phyloP scores from a whole-genome alignment of 2,888 invertebrate genomes.

The Drosophila picticornis region DNA sequence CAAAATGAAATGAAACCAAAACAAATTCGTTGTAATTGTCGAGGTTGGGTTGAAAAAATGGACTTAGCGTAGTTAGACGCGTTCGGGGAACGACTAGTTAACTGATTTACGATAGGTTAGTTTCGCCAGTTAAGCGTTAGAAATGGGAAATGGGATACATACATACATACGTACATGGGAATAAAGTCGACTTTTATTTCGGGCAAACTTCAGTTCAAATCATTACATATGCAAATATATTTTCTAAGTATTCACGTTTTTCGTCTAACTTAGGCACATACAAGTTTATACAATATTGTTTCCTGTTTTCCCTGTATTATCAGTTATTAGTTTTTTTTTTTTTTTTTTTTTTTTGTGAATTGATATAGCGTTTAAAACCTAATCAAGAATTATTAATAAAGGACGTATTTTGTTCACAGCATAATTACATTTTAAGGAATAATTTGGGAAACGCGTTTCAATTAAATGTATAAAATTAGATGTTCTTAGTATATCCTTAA shows the following conservation, averaged over 20 bases:
- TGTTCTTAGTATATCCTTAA: slow-evolving; percentile 6
- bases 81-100: slow-evolving; percentile 57
- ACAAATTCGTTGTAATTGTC: slow-evolving; percentile 17
- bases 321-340: neutral
- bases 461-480: slow-evolving; percentile 14
- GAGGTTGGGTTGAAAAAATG: slow-evolving; percentile 15
- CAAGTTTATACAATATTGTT: slow-evolving; percentile 12
- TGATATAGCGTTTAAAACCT: neutral
- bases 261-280: slow-evolving; percentile 23
- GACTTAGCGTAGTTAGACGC: slow-evolving; percentile 53
- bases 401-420: slow-evolving; percentile 3
- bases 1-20: slow-evolving; percentile 12
- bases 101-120: slow-evolving; percentile 47
- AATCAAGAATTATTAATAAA: neutral
- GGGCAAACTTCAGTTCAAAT: slow-evolving; percentile 62
- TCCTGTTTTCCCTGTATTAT: slow-evolving; percentile 20
- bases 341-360: neutral
- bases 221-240: slow-evolving; percentile 50
- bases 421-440: slow-evolving; percentile 1
- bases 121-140: slow-evolving; percentile 11
- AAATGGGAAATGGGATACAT: slow-evolving; percentile 12
- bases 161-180: slow-evolving; percentile 18
- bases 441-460: slow-evolving; percentile 4
- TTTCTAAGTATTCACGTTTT: slow-evolving; percentile 37
- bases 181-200: slow-evolving; percentile 26